Evolutionary conservation across 2,888 invertebrate species (phyloP).

Genomic region (Calliscelio sp.): DNA sequence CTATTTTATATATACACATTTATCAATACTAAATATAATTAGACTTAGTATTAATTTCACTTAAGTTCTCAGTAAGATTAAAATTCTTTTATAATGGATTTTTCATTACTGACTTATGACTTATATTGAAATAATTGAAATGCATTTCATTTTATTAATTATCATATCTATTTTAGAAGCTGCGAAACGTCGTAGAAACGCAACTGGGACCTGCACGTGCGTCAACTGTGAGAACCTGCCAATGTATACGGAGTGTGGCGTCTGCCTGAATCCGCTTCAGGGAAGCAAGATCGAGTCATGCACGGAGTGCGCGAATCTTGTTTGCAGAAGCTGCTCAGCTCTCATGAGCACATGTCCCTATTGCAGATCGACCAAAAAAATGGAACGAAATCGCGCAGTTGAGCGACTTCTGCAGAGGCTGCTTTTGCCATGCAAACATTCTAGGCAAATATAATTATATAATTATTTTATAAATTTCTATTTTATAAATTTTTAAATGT

Average conservation of each 20-base stretch:
- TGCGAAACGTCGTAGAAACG: not conserved
- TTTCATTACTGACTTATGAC: too few relatives aligned
- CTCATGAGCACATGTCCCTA: constrained; percentile 78
- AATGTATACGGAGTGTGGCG: constrained; percentile 77
- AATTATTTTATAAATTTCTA: not conserved
- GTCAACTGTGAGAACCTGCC: constrained; percentile 75
- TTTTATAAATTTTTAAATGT: too few relatives aligned
- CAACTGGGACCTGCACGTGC: constrained; percentile 72
- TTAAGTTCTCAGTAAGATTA: too few relatives aligned
- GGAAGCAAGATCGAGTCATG: constrained; percentile 76
- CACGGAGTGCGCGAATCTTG: constrained; percentile 78
- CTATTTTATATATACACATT: too few relatives aligned
- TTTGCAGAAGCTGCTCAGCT: constrained; percentile 75
- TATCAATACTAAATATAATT: too few relatives aligned
- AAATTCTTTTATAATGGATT: too few relatives aligned
- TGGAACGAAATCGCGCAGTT: constrained; percentile 77
- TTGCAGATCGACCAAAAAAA: constrained; percentile 74
- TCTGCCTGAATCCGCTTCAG: constrained; percentile 79
- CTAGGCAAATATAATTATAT: constrained; percentile 75
- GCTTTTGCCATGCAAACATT: constrained; percentile 78
- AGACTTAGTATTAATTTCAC: too few relatives aligned
- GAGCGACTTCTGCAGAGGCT: constrained; percentile 78
- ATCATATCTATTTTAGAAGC: too few relatives aligned
- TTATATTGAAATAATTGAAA: too few relatives aligned
- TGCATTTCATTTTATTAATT: too few relatives aligned